Conservation (phyloP, 2,888 invertebrate species). For the Linnaemya tessellans region DNA sequence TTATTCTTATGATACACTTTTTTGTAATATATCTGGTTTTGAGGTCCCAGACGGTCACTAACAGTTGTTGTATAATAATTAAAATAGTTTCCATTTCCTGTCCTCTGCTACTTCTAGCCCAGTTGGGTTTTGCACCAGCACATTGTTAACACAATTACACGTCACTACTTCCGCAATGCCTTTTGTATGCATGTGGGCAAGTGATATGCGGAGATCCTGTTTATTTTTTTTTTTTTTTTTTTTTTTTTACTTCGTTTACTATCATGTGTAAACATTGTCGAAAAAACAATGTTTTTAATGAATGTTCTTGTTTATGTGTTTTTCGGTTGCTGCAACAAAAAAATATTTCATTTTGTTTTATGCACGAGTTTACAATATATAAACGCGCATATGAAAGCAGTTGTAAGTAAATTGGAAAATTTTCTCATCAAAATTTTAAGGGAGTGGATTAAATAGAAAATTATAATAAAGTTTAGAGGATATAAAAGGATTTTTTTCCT, state of each 20-base stretch:
- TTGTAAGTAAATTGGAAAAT: conserved; percentile 49
- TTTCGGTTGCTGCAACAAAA: background rate
- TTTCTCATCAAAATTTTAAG: conserved; percentile 50
- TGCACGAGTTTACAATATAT: conserved; percentile 22
- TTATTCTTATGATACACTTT: conserved; percentile 54
- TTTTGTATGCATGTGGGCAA: conserved; percentile 1
- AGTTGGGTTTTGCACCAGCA: background rate
- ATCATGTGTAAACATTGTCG: conserved; percentile 55
- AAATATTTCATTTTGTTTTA: background rate
- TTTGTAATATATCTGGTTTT: conserved; percentile 11
- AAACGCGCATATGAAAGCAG: conserved; percentile 51
- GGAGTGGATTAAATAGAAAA: conserved; percentile 1
- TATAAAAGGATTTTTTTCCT: conserved; percentile 6
- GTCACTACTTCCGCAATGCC: conserved; percentile 55
- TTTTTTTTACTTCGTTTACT: conserved; percentile 60
- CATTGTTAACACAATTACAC: conserved; percentile 14
- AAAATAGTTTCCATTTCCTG: conserved; percentile 56
- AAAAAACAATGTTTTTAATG: conserved; percentile 47
- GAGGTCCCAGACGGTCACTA: conserved; percentile 62
- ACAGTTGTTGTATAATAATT: conserved; percentile 66
- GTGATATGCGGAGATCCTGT: conserved; percentile 1
- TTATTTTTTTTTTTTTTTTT: conserved; percentile 26
- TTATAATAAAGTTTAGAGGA: conserved; percentile 8
- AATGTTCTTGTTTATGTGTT: conserved; percentile 19
- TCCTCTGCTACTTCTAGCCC: conserved; percentile 32